These are phyloP conservation scores for Mormyrus iriodes DNA, from an alignment of 2,113 vertebrate species.

Conservation along the genomic window DNA sequence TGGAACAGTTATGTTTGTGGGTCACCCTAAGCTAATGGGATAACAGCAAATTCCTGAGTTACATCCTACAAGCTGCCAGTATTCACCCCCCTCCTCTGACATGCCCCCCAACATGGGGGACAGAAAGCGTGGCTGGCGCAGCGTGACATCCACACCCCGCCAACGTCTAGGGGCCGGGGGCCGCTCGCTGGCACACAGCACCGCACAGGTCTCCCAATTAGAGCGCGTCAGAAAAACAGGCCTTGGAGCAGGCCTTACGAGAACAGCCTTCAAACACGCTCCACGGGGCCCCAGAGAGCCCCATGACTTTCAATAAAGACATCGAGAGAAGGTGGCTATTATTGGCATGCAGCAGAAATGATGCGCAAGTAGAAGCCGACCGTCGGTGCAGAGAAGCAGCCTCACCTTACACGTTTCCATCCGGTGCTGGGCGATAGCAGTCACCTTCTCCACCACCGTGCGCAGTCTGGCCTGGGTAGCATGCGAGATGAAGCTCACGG, in stretches of 20 bases:
- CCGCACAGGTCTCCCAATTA: neutral
- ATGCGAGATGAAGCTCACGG: constrained; percentile 77
- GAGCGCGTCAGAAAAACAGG: neutral
- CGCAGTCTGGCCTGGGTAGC: constrained; percentile 72
- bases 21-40: constrained; percentile 40
- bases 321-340: neutral
- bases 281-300: neutral
- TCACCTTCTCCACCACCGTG: constrained; percentile 75
- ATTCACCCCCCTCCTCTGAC: constrained; percentile 2
- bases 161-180: neutral
- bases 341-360: neutral
- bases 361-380: too few relatives aligned
- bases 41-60: constrained; percentile 32
- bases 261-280: neutral
- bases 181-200: neutral
- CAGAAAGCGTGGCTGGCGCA: neutral
- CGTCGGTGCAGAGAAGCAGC: neutral
- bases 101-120: neutral
- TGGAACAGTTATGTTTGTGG: constrained; percentile 33
- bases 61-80: constrained; percentile 24
- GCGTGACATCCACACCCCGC: constrained; percentile 20
- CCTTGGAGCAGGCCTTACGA: neutral
- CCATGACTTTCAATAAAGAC: neutral
- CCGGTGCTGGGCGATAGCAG: constrained; percentile 73
- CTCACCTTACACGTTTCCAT: constrained; percentile 75